Evolutionary conservation across 2,797 vertebrate genomes (phyloP), one percentile per base, ranked within the genome.

Genomic region (Muraenolepis orangiensis): DNA sequence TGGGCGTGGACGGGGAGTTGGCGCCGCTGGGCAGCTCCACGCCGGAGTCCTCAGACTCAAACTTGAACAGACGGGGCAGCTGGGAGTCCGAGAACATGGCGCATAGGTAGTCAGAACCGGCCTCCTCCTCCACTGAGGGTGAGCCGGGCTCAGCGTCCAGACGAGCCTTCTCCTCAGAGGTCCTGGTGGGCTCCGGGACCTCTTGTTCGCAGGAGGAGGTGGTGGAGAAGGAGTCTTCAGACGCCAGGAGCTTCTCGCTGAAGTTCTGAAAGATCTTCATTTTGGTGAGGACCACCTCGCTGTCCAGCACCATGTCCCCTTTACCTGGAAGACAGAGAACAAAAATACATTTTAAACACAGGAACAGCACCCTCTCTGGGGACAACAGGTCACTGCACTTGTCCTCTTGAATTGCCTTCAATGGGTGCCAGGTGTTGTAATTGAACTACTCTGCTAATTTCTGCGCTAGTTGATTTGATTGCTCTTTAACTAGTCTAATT

Each of bases 1-100:
- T 94, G 0, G 93, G 95, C 0, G 95, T 95, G 31, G 94, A 95
- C 0, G 95, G 95, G 72, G 95, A 96, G 84, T 95, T 94, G 0
- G 95, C 93, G 23, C 95, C 95, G 0, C 95, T 95, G 10, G 93
- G 93, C 79, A 96, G 80, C 84, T 96, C 95, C 74, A 96, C 95
- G 7, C 95, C 95, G 0, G 95, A 96, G 86, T 96, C 95, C 85
- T 97, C 95, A 0, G 94, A 96, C 86, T 96, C 95, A 85, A 95
- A 95, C 88, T 96, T 97, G 86, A 93, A 95, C 73, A 95, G 81
- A 77, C 89, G 89, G 0, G 90, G 88, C 31, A 94, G 88, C 31
- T 93, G 91, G 69, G 93, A 83, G 70, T 92, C 89, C 8, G 91
- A 89, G 67, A 95, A 93, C 71, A 94, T 81, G 0, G 74, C 74